Conservation (phyloP, 2,888 invertebrate species). For the Lymantria dispar region DNA sequence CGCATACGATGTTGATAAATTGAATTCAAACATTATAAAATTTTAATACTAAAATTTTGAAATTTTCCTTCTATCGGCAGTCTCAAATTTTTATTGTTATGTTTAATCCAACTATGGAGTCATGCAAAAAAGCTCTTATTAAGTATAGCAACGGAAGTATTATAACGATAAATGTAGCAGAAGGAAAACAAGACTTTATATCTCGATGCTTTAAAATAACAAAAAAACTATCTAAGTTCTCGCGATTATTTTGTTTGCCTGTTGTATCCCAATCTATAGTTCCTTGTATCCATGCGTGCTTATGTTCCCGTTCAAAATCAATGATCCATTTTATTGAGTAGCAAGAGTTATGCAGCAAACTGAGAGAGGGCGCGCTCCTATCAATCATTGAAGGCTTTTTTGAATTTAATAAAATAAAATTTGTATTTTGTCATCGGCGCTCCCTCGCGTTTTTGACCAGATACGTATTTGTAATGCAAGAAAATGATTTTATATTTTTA, state of each 20-base stretch:
- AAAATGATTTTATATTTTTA: no score
- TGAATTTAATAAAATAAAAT: conserved; percentile 84
- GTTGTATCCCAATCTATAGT: background rate
- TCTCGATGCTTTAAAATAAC: no score
- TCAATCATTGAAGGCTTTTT: conserved; percentile 82
- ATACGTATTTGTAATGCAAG: conserved; percentile 39
- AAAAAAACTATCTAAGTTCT: background rate
- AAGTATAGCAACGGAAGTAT: no score
- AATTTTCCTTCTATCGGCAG: no score
- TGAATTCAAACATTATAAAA: no score
- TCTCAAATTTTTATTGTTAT: no score
- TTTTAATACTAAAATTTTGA: no score
- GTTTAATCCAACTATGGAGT: no score
- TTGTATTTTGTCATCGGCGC: conserved; percentile 83
- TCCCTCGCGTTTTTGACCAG: conserved; percentile 70
- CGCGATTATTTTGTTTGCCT: background rate
- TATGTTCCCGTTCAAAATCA: conserved; percentile 45
- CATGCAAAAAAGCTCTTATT: no score
- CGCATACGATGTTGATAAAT: no score
- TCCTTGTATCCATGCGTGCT: conserved; percentile 9
- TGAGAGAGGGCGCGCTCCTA: conserved; percentile 69
- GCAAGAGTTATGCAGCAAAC: conserved; percentile 71
- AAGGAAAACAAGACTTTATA: no score
- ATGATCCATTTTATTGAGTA: conserved; percentile 76
- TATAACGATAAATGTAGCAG: no score